Conservation (phyloP, 2,113 vertebrate genomes). For the Uria lomvia region DNA sequence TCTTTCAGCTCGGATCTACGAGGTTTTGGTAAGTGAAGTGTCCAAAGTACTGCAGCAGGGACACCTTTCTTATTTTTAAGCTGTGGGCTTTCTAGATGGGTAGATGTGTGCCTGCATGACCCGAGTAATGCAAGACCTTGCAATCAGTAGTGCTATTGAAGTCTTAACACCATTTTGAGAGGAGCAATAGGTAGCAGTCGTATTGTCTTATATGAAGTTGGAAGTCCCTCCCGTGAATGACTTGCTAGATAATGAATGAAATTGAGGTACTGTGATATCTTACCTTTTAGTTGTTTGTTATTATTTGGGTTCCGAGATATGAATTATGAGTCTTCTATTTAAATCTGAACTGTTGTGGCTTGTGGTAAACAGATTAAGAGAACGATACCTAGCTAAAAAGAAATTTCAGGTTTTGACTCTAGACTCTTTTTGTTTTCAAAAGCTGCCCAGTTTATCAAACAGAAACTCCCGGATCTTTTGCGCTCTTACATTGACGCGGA, state of each 20-base stretch:
- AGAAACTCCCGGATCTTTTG: constrained; percentile 97
- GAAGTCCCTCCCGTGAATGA: background rate
- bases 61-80: background rate
- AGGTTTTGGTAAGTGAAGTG: constrained; percentile 88
- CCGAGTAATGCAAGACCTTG: background rate
- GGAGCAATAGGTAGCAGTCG: background rate
- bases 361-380: background rate
- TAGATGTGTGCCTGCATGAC: background rate
- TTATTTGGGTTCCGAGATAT: background rate
- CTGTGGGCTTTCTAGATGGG: background rate
- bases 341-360: background rate
- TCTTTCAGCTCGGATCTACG: constrained; percentile 93
- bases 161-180: background rate
- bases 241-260: background rate
- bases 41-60: background rate
- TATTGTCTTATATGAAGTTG: background rate
- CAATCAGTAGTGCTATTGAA: background rate
- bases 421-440: constrained; percentile 2
- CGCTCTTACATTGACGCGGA: constrained; percentile 98
- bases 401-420: background rate
- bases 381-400: background rate
- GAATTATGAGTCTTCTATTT: background rate
- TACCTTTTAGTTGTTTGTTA: background rate
- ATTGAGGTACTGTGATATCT: background rate
- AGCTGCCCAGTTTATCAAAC: constrained; percentile 97